phyloP scores from a whole-genome alignment of 2,888 invertebrate species.

The Mylabris sibirica region DNA sequence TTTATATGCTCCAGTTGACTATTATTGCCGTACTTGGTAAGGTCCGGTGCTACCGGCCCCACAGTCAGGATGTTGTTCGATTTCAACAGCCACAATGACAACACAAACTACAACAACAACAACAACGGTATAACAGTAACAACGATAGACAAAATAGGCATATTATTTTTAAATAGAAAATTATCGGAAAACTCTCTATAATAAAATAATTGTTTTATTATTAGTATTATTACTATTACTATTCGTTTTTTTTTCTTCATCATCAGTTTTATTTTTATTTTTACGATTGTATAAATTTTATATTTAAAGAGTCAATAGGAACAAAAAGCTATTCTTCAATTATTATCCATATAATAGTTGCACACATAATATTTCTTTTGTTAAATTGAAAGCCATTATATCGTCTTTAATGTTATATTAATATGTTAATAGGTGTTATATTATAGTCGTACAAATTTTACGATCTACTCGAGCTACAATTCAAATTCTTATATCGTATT shows the following conservation, averaged over 20 bases:
- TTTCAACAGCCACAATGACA: constrained; percentile 8
- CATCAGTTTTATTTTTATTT: not conserved
- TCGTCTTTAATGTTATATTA: constrained; percentile 20
- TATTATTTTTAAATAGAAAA: not conserved
- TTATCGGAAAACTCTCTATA: not conserved
- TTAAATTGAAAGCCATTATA: constrained; percentile 12
- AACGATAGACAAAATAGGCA: not conserved
- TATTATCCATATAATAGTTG: constrained; percentile 11
- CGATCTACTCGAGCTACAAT: constrained; percentile 1
- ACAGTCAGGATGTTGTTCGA: constrained; percentile 36
- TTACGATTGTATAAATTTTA: not conserved
- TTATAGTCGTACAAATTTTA: constrained; percentile 14
- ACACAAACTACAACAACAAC: constrained; percentile 4
- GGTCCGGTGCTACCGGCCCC: constrained; percentile 39
- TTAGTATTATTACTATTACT: not conserved
- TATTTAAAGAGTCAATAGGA: not conserved
- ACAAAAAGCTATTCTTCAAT: constrained; percentile 13
- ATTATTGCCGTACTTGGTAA: constrained; percentile 45
- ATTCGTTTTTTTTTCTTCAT: no score
- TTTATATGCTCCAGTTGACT: constrained; percentile 44
- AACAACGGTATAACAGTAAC: not conserved
- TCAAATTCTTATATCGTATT: not conserved
- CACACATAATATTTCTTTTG: constrained; percentile 11
- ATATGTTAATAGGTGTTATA: constrained; percentile 22
- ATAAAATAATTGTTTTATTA: not conserved